A percentile compares a stretch with the other conserved stretches of the same genome.
Evolutionary conservation across 2,113 vertebrate genomes (phyloP).

Genomic region (Chloebia gouldiae): DNA sequence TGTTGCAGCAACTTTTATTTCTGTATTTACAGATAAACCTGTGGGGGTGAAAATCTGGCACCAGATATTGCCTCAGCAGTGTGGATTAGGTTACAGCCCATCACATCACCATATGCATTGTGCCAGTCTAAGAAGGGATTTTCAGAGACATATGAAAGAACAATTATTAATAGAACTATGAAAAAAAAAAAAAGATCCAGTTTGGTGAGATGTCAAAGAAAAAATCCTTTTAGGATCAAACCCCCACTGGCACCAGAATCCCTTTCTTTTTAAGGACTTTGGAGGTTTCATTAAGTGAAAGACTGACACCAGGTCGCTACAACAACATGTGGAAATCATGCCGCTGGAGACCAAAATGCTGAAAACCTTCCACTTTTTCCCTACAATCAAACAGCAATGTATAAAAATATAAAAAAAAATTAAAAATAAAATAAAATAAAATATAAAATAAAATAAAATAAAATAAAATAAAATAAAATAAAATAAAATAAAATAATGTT

Average conservation of each 20-base stretch:
- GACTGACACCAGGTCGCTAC: not conserved
- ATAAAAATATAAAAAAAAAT: not conserved
- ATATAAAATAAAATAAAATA: not conserved
- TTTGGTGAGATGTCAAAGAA: not conserved
- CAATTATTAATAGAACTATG: not conserved
- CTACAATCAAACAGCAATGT: not conserved
- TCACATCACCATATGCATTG: not conserved
- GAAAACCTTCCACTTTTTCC: not conserved
- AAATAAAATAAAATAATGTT: not conserved
- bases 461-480: not conserved
- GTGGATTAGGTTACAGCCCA: not conserved
- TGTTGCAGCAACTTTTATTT: not conserved
- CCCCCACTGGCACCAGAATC: not conserved
- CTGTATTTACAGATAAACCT: not conserved
- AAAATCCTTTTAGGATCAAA: not conserved
- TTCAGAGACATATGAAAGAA: not conserved
- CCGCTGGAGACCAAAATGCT: not conserved
- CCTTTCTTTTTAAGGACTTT: not conserved
- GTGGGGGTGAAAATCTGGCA: not conserved
- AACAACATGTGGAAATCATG: not conserved
- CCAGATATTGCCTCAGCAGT: not conserved
- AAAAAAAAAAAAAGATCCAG: rapidly evolving
- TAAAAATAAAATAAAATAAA: not conserved
- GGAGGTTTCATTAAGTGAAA: not conserved
- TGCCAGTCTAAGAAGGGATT: not conserved